Percentiles rank a stretch among this genome's conserved stretches.
Conservation (phyloP, 1,140 invertebrate genomes). For the Calephelis virginiensis region DNA sequence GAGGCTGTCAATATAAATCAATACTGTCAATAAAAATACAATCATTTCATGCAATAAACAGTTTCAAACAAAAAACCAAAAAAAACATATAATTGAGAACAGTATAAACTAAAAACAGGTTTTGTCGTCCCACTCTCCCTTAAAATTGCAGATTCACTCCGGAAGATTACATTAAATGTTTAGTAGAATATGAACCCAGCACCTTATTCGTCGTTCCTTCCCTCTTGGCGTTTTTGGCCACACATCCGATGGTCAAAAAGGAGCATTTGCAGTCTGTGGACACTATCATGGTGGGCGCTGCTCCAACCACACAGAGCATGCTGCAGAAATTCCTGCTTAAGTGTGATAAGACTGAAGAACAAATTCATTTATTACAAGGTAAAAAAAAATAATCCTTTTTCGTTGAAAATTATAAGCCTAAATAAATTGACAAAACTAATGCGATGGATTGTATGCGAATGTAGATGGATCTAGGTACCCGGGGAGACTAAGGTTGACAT, state of each 20-base stretch:
- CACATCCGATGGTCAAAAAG: constrained; percentile 81
- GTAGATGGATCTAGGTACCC: too few relatives aligned
- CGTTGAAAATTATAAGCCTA: too few relatives aligned
- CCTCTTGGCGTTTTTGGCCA: constrained; percentile 82
- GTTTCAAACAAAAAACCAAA: too few relatives aligned
- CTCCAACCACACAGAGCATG: constrained; percentile 81
- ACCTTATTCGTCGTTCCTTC: constrained; percentile 84
- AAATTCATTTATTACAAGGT: constrained; percentile 80
- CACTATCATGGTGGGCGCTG: constrained; percentile 82
- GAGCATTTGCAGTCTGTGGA: constrained; percentile 80
- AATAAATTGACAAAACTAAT: not conserved
- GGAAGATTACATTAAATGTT: constrained; percentile 81
- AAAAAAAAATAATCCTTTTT: too few relatives aligned
- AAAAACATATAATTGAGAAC: too few relatives aligned
- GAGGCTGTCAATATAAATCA: too few relatives aligned
- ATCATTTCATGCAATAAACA: too few relatives aligned
- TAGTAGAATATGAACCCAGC: constrained; percentile 80
- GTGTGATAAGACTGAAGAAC: constrained; percentile 76
- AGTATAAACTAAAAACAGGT: too few relatives aligned
- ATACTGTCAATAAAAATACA: too few relatives aligned
- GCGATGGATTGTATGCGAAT: too few relatives aligned
- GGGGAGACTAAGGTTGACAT: too few relatives aligned
- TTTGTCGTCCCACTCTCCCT: too few relatives aligned
- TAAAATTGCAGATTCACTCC: constrained; percentile 80
- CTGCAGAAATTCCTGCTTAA: constrained; percentile 81